Evolutionary conservation across 1,140 invertebrate species (phyloP).

Genomic region (Trachelipus rathkii): DNA sequence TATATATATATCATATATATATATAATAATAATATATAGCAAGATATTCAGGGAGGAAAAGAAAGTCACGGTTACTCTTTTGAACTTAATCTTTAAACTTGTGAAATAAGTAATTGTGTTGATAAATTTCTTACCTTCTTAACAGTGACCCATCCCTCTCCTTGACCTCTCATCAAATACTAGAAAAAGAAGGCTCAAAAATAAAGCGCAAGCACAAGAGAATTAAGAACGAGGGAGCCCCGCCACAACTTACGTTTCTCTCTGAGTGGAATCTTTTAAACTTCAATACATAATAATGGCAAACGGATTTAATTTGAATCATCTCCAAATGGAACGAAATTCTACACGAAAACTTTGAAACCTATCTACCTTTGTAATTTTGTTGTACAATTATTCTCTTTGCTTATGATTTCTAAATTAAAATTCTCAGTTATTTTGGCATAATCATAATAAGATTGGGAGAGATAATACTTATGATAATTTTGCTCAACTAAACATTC

Average conservation of each 20-base stretch:
- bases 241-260: slow-evolving; percentile 34
- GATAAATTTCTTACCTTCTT: slow-evolving; percentile 33
- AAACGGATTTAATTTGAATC: neutral
- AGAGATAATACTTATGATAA: neutral
- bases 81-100: no score
- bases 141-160: slow-evolving; percentile 41
- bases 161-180: slow-evolving; percentile 40
- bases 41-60: no score
- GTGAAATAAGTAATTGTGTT: no score
- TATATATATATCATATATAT: no score
- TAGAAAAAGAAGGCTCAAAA: slow-evolving; percentile 36
- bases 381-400: neutral
- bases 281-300: neutral
- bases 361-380: neutral
- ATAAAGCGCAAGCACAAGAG: slow-evolving; percentile 39
- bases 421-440: neutral
- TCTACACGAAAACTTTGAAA: neutral
- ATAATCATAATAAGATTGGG: neutral
- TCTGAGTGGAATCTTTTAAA: slow-evolving; percentile 26
- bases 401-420: neutral
- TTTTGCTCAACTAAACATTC: neutral
- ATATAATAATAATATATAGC: no score
- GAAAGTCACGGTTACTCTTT: no score
- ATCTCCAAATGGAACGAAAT: neutral
- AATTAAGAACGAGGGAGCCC: slow-evolving; percentile 1